A percentile compares a stretch with the other conserved stretches of the same genome.
phyloP scores from a whole-genome alignment of 2,113 vertebrate species.

The Danionella cerebrum region DNA sequence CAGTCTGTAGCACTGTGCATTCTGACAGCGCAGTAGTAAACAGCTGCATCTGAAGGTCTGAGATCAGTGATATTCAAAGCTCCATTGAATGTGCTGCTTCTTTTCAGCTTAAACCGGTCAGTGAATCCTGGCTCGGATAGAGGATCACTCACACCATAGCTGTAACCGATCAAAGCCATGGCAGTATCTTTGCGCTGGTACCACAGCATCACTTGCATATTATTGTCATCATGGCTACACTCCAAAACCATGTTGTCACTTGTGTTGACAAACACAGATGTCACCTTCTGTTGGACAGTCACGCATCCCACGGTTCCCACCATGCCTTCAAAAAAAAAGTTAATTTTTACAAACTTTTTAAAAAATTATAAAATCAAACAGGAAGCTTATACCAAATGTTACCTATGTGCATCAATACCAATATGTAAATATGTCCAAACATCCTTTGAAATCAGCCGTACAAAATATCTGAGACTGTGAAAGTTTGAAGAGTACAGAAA shows the following conservation, averaged over 20 bases:
- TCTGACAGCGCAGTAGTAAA: conserved; percentile 59
- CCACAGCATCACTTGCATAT: conserved; percentile 22
- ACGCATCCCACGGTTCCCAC: background rate
- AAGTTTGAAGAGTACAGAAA: no score
- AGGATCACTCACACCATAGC: background rate
- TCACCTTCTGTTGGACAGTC: conserved; percentile 32
- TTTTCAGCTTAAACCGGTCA: conserved; percentile 20
- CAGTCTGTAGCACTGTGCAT: conserved; percentile 50
- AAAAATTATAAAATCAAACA: background rate
- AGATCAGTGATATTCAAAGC: conserved; percentile 21
- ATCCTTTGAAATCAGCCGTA: no score
- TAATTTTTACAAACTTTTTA: background rate
- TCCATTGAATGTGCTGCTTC: background rate
- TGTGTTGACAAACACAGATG: conserved; percentile 6
- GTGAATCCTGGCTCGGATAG: conserved; percentile 21
- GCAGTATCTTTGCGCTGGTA: conserved; percentile 44
- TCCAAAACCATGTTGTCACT: background rate
- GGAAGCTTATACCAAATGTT: background rate
- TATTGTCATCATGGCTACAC: conserved; percentile 42
- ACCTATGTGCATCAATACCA: background rate
- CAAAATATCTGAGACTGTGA: no score
- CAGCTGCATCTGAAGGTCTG: conserved; percentile 41
- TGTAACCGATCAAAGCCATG: conserved; percentile 45
- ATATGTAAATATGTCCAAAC: no score
- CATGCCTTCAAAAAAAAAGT: conserved; percentile 18